Conservation (phyloP, 2,113 vertebrate genomes). For the Rhodinocichla rosea region DNA sequence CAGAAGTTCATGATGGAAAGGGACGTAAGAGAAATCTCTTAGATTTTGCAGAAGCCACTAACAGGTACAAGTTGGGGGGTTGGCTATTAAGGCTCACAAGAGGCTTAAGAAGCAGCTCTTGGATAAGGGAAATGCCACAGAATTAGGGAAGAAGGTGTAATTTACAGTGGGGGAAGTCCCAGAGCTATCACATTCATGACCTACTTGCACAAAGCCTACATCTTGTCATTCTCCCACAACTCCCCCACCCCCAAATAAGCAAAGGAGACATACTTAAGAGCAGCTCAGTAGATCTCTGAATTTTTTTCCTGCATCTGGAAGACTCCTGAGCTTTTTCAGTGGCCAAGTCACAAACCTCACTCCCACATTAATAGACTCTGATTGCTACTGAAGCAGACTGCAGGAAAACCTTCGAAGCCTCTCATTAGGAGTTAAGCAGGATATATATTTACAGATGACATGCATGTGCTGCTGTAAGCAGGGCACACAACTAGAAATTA, state of each 20-base stretch:
- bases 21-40: neutral
- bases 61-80: neutral
- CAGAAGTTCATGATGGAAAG: neutral
- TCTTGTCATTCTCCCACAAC: neutral
- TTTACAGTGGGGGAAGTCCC: conserved; percentile 32
- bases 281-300: neutral
- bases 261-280: neutral
- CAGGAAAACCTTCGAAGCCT: neutral
- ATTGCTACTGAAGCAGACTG: conserved; percentile 35
- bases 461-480: neutral
- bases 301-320: conserved; percentile 41
- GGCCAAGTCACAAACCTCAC: conserved; percentile 45
- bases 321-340: conserved; percentile 1
- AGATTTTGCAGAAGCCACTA: neutral
- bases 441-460: neutral
- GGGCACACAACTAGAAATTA: neutral
- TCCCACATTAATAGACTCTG: conserved; percentile 36
- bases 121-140: neutral
- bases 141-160: conserved; percentile 20
- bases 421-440: neutral
- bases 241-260: neutral
- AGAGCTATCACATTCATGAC: conserved; percentile 3
- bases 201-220: neutral
- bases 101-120: neutral
- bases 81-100: neutral